Conservation (phyloP, 2,888 invertebrate genomes). For the Heliconius sara region DNA sequence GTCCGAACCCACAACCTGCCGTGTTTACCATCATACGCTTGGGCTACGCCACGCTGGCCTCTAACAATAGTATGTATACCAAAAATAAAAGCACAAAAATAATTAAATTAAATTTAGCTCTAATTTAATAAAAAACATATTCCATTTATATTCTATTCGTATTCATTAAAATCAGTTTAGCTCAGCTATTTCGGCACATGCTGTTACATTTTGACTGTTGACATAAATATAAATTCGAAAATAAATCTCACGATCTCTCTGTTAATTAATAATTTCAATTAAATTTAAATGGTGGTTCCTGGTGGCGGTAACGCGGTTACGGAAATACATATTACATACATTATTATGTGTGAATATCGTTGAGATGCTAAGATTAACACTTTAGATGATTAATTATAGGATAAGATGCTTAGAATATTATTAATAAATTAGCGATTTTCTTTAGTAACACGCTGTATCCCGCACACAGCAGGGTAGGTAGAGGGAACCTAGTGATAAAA, state of each 20-base stretch:
- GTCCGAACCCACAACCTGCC: too few relatives aligned
- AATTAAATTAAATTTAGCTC: background rate
- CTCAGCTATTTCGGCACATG: conserved; percentile 29
- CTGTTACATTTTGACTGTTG: conserved; percentile 28
- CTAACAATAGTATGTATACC: background rate
- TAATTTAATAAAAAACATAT: conserved; percentile 10
- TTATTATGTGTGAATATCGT: conserved; percentile 4
- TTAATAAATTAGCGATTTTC: background rate
- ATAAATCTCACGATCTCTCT: conserved; percentile 26
- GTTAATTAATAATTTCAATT: conserved; percentile 34
- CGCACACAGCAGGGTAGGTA: too few relatives aligned
- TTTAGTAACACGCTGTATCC: background rate
- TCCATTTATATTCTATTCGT: background rate
- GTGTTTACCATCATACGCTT: too few relatives aligned
- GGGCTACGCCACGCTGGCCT: too few relatives aligned
- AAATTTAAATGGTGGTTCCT: conserved; percentile 21
- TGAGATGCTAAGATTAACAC: background rate
- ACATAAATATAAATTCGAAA: conserved; percentile 31
- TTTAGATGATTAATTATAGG: background rate
- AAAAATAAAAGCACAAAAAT: background rate
- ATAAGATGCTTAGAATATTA: too few relatives aligned
- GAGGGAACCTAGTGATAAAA: too few relatives aligned
- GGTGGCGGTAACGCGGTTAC: conserved; percentile 12
- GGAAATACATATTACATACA: background rate
- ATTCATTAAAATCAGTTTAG: conserved; percentile 33